phyloP scores from a whole-genome alignment of 2,797 vertebrate species.

The Selene dorsalis region DNA sequence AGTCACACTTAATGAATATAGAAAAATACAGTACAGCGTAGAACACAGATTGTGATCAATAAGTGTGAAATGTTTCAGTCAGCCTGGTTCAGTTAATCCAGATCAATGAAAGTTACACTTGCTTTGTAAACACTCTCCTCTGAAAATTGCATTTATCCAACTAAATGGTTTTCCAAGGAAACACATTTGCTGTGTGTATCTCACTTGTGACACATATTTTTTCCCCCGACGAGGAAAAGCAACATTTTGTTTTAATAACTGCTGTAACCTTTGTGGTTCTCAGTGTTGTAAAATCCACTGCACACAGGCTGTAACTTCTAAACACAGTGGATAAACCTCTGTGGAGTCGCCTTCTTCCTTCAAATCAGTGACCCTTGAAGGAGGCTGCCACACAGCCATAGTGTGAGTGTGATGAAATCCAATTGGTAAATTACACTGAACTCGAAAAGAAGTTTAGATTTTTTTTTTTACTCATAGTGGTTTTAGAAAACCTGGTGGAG shows the following conservation, averaged over 20 bases:
- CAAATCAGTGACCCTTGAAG: conserved; percentile 20
- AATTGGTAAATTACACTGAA: conserved; percentile 34
- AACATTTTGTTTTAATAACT: background rate
- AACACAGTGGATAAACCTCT: conserved; percentile 20
- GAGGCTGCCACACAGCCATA: conserved; percentile 1
- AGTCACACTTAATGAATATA: too few species aligned
- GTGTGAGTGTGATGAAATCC: conserved; percentile 57
- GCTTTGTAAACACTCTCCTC: background rate
- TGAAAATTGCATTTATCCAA: conserved; percentile 26
- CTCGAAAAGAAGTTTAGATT: conserved; percentile 35
- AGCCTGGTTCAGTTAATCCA: too few species aligned
- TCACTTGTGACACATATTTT: background rate
- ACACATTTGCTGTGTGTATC: conserved; percentile 35
- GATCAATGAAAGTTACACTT: too few species aligned
- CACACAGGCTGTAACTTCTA: background rate
- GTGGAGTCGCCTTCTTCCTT: conserved; percentile 12
- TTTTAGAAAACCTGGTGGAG: conserved; percentile 34
- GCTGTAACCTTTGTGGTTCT: conserved; percentile 1
- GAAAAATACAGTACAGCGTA: too few species aligned
- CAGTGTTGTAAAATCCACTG: background rate
- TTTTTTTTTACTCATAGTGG: conserved; percentile 27
- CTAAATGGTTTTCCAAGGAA: conserved; percentile 35
- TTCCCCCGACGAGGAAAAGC: background rate
- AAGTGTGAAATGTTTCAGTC: too few species aligned
- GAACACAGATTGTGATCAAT: too few species aligned